These are phyloP conservation scores for Cololabis saira DNA, from an alignment of 2,113 vertebrate genomes.

Conservation along the genomic window DNA sequence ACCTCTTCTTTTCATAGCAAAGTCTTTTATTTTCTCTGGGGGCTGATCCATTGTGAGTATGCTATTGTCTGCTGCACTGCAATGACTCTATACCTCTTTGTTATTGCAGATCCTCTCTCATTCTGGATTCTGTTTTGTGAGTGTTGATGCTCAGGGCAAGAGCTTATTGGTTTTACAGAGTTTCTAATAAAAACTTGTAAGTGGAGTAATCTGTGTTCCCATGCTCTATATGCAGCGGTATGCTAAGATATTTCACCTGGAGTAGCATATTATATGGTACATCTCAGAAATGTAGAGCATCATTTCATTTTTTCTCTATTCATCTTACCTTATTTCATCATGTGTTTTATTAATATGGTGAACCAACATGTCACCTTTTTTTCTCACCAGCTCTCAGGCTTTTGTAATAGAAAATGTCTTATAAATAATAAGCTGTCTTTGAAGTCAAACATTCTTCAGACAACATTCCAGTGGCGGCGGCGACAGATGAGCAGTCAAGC, in stretches of 20 bases:
- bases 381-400: conserved; percentile 2
- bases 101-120: conserved; percentile 31
- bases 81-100: conserved; percentile 9
- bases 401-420: conserved; percentile 5
- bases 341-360: not conserved
- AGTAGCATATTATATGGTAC: not conserved
- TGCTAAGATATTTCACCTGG: not conserved
- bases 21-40: conserved; percentile 40
- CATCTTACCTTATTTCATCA: not conserved
- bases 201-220: not conserved
- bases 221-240: not conserved
- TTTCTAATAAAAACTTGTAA: conserved; percentile 31
- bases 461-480: conserved; percentile 15
- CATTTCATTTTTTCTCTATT: not conserved
- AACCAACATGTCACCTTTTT: not conserved
- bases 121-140: conserved; percentile 34
- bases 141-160: conserved; percentile 37
- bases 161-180: conserved; percentile 31
- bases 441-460: conserved; percentile 8
- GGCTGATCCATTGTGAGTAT: conserved; percentile 41
- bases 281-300: not conserved
- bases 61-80: conserved; percentile 24
- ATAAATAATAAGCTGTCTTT: conserved; percentile 4
- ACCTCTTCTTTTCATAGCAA: conserved; percentile 27
- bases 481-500: conserved; percentile 33